Evolutionary conservation across 2,797 vertebrate species (phyloP).

Genomic region (Buceros bicornis): DNA sequence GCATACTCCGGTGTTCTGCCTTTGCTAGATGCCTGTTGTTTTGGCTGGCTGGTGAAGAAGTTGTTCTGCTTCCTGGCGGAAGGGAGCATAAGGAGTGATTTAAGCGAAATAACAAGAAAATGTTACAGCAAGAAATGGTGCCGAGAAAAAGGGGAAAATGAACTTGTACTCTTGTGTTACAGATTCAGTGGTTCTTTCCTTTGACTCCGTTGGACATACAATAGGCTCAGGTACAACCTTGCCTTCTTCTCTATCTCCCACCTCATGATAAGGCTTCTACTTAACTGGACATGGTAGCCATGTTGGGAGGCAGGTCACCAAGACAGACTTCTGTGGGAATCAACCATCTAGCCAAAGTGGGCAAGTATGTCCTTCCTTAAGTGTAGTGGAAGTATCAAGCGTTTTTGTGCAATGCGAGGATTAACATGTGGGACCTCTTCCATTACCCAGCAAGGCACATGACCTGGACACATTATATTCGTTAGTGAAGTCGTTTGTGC

Average conservation of each 20-base stretch:
- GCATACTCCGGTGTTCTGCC: background rate
- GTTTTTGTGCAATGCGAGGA: accelerated
- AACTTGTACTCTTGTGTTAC: slow-evolving; percentile 89
- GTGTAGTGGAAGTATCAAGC: background rate
- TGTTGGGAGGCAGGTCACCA: slow-evolving; percentile 71
- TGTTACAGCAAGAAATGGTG: slow-evolving; percentile 14
- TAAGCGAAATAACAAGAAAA: background rate
- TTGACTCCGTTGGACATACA: slow-evolving; percentile 87
- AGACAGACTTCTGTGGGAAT: background rate
- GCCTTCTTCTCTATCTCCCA: slow-evolving; percentile 69
- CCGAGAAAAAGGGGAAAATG: slow-evolving; percentile 75
- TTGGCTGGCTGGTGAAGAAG: background rate
- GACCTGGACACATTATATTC: accelerated
- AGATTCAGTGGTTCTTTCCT: slow-evolving; percentile 87
- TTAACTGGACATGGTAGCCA: slow-evolving; percentile 54
- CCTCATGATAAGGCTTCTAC: slow-evolving; percentile 52
- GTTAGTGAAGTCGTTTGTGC: background rate
- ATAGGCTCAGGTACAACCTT: slow-evolving; percentile 87
- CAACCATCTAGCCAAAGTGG: background rate
- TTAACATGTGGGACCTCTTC: background rate
- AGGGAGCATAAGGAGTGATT: background rate
- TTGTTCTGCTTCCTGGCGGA: background rate
- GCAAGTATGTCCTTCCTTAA: background rate
- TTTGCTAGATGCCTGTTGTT: background rate
- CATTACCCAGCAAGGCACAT: background rate